A percentile compares a stretch with the other conserved stretches of the same genome.
Evolutionary conservation across 2,888 invertebrate species (phyloP).

Genomic region (Mythimna pallens): DNA sequence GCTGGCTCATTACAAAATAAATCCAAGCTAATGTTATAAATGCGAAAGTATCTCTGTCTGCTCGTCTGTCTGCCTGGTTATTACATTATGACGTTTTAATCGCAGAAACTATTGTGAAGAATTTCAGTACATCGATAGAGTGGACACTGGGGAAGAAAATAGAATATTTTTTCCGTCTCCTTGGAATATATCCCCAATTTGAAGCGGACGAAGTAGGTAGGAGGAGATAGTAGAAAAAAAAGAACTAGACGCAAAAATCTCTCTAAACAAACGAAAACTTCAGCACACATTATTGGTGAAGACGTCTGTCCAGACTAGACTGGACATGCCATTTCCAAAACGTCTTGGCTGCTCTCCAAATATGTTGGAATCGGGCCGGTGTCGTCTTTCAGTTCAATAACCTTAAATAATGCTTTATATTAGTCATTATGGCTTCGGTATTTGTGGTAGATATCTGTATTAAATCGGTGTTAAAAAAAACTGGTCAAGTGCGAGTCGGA

Average conservation of each 20-base stretch:
- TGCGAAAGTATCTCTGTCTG: too few relatives aligned
- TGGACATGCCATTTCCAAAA: conserved; percentile 69
- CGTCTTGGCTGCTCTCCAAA: conserved; percentile 74
- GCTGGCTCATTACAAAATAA: too few relatives aligned
- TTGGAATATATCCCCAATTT: too few relatives aligned
- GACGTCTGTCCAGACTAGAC: conserved; percentile 63
- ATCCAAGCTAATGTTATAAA: too few relatives aligned
- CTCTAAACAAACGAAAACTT: background rate
- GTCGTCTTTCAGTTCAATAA: conserved; percentile 64
- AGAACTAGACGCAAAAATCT: background rate
- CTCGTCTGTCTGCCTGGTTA: too few relatives aligned
- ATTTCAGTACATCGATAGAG: too few relatives aligned
- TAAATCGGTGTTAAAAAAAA: conserved; percentile 3
- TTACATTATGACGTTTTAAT: too few relatives aligned
- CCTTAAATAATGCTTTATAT: conserved; percentile 48
- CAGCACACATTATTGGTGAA: conserved; percentile 19
- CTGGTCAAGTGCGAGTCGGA: too few relatives aligned
- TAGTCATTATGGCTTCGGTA: conserved; percentile 28
- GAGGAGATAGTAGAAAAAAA: background rate
- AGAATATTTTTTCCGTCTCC: too few relatives aligned
- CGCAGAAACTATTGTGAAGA: too few relatives aligned
- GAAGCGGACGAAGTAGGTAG: too few relatives aligned
- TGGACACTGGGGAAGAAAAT: too few relatives aligned
- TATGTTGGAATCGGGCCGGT: conserved; percentile 45
- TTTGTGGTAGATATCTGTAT: conserved; percentile 25